phyloP scores from a whole-genome alignment of 2,797 vertebrate genomes.

The Fundulus diaphanus region DNA sequence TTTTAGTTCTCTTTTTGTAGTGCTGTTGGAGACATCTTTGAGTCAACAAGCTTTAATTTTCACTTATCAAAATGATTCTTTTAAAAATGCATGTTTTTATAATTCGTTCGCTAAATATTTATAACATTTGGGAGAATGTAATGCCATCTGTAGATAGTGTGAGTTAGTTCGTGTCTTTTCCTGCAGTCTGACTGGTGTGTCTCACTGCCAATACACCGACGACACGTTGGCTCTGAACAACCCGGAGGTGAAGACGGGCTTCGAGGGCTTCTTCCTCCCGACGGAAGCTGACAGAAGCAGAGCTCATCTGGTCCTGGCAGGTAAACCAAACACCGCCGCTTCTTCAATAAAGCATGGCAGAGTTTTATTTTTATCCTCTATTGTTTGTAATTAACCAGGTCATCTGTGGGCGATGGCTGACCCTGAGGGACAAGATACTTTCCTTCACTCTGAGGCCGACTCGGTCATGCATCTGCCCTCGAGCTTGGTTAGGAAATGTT shows the following conservation, averaged over 20 bases:
- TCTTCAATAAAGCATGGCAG: not conserved
- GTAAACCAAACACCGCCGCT: slow-evolving; percentile 22
- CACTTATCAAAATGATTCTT: not conserved
- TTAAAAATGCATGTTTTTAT: not conserved
- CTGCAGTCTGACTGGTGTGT: slow-evolving; percentile 80
- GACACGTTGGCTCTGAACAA: slow-evolving; percentile 77
- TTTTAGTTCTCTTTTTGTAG: no score
- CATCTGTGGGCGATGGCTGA: slow-evolving; percentile 82
- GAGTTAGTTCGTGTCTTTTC: not conserved
- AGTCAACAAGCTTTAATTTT: not conserved
- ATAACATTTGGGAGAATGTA: not conserved
- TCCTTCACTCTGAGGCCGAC: slow-evolving; percentile 80
- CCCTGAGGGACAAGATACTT: slow-evolving; percentile 77
- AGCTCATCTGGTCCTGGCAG: slow-evolving; percentile 83
- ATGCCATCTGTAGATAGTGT: not conserved
- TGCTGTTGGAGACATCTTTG: no score
- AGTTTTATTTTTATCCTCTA: fast-evolving
- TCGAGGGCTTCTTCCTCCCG: slow-evolving; percentile 80
- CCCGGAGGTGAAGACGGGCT: slow-evolving; percentile 79
- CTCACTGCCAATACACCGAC: slow-evolving; percentile 72
- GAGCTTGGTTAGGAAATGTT: slow-evolving; percentile 79
- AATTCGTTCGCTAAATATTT: not conserved
- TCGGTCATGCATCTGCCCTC: slow-evolving; percentile 81
- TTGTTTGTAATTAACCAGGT: slow-evolving; percentile 50
- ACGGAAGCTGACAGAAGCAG: slow-evolving; percentile 62